Conservation (phyloP, 2,797 vertebrate genomes). For the Chaetophractus vellerosus region DNA sequence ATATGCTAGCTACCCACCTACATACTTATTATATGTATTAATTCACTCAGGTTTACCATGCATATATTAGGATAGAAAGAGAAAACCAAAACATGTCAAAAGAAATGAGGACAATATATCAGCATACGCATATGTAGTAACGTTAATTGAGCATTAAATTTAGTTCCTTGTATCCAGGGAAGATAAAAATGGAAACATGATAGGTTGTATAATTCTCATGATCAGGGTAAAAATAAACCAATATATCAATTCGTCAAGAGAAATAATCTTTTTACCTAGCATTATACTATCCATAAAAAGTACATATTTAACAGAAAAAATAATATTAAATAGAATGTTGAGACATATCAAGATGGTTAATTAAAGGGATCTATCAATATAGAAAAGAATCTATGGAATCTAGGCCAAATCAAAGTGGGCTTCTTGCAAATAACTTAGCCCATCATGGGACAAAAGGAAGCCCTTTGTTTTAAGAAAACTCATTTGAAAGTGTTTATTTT, state of each 20-base stretch:
- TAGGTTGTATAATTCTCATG: conserved; percentile 59
- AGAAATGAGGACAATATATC: conserved; percentile 53
- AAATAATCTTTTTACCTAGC: conserved; percentile 49
- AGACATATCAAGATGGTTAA: conserved; percentile 30
- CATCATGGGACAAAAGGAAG: background rate
- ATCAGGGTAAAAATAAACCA: conserved; percentile 52
- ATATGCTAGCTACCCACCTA: background rate
- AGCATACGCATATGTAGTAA: conserved; percentile 45
- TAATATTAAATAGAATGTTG: conserved; percentile 58
- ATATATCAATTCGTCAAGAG: conserved; percentile 59
- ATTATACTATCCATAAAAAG: conserved; percentile 45
- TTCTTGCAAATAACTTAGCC: conserved; percentile 25
- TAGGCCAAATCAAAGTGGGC: conserved; percentile 12
- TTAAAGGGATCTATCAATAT: background rate
- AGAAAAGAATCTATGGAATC: background rate
- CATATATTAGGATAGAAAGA: conserved; percentile 48
- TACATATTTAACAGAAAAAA: conserved; percentile 64
- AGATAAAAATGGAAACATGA: conserved; percentile 76
- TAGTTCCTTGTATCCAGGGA: conserved; percentile 34
- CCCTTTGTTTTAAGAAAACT: conserved; percentile 17
- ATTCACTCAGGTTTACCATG: background rate
- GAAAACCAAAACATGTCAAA: conserved; percentile 63
- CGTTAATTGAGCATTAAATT: conserved; percentile 66
- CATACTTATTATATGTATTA: background rate
- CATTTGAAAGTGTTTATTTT: background rate